phyloP scores from a whole-genome alignment of 2,113 vertebrate species.

The Burhinus oedicnemus region DNA sequence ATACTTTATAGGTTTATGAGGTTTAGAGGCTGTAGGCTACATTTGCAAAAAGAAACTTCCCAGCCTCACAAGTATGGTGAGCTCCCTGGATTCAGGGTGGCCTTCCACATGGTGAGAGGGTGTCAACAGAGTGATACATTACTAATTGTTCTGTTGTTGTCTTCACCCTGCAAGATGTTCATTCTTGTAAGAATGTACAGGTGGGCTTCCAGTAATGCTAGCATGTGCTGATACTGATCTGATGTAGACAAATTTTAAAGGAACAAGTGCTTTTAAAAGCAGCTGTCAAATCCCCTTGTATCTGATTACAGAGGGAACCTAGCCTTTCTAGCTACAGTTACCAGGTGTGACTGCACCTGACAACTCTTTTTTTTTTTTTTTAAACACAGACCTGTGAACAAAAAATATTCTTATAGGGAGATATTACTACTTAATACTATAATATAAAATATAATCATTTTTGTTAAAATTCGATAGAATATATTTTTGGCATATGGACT shows the following conservation, averaged over 20 bases:
- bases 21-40: not conserved
- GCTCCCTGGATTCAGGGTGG: not conserved
- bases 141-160: not conserved
- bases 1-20: not conserved
- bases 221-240: not conserved
- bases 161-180: not conserved
- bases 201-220: not conserved
- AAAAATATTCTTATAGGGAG: not conserved
- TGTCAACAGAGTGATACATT: accelerated
- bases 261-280: not conserved
- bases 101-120: not conserved
- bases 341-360: not conserved
- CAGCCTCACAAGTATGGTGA: not conserved
- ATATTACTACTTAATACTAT: not conserved
- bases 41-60: not conserved
- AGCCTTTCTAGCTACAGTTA: not conserved
- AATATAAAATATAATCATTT: not conserved
- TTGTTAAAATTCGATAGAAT: not conserved
- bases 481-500: not conserved
- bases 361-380: not conserved
- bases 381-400: not conserved
- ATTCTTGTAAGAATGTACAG: not conserved
- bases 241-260: not conserved
- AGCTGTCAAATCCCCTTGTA: not conserved
- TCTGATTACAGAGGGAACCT: not conserved